Evolutionary conservation across 2,797 vertebrate genomes (phyloP), one percentile per base, ranked within the genome.

Genomic region (Avahi laniger): DNA sequence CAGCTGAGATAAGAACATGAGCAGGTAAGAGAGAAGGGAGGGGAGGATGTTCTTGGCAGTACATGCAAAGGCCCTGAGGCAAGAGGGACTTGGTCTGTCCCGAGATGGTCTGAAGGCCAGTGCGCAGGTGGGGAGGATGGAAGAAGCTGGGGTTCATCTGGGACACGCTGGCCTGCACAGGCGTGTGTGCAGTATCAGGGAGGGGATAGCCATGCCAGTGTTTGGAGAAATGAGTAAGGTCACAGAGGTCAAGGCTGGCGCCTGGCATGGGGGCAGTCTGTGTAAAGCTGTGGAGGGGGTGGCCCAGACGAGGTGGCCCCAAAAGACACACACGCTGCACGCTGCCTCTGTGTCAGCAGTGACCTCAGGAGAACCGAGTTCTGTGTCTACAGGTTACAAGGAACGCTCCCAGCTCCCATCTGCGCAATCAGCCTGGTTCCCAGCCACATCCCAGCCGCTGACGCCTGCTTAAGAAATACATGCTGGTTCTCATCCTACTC

Each of bases 131-230:
- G 38, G n/a, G 46, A 72, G 24, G 13, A 17, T 1, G 52, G 48
- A 26, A 28, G 72, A 85, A 52, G 43, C 35, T 75, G 52, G 10
- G 26, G 11, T 41, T n/a, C 41, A 1, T 8, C 4, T 18, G 63
- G 57, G 13, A 38, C 15, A 1, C 3, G 13, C 17, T 7, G 0
- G 38, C 18, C 9, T 5, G 15, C 7, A 38, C 2, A 0, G 9
- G 0, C 59, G 26, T 20, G 81, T n/a, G 61, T 30, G 52, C 30
- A 61, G 33, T 5, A 0, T 83, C 72, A 26, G 67, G 17, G 72
- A 4, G 41, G 35, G 46, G 28, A n/a, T 0, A 28, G 52, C 88
- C 18, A 20, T 0, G 24, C 2, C 3, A 82, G 24, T 28, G 22
- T 57, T 41, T 87, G 65, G 28, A 30, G 28, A 26, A 63, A 43